These are phyloP conservation scores for Euwallacea fornicatus DNA, from an alignment of 1,140 invertebrate genomes.

Conservation along the genomic window DNA sequence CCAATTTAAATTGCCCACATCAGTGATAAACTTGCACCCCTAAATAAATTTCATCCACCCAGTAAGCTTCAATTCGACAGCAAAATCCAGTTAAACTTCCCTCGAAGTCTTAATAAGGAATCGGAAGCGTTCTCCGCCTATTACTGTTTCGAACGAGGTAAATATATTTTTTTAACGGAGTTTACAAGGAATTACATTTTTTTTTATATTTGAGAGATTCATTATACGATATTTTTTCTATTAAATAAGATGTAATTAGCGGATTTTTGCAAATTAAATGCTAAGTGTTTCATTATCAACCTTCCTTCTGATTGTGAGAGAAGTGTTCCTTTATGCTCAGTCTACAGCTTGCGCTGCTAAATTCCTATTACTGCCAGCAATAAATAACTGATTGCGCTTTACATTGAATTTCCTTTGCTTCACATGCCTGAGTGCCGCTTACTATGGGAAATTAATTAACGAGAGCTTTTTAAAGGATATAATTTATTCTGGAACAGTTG, in stretches of 20 bases:
- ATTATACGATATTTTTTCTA: no score
- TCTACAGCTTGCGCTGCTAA: neutral
- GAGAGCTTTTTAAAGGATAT: neutral
- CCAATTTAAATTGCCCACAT: neutral
- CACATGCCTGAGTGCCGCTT: neutral
- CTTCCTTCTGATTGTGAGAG: neutral
- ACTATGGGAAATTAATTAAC: neutral
- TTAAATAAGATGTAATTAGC: no score
- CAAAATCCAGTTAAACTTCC: neutral
- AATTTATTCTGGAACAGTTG: conserved; percentile 1
- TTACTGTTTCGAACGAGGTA: no score
- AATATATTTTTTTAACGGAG: no score
- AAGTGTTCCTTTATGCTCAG: neutral
- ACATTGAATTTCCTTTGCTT: neutral
- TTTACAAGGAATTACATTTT: no score
- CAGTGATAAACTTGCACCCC: neutral
- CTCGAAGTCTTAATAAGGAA: neutral
- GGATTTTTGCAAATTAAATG: no score
- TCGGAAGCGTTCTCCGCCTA: neutral
- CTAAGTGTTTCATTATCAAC: no score
- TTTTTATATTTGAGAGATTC: no score
- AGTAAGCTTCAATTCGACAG: neutral
- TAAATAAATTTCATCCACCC: neutral
- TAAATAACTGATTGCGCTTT: conserved; percentile 4
- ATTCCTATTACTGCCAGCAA: conserved; percentile 1